Conservation (phyloP, 2,888 invertebrate genomes). For the Morinoia aosen region DNA sequence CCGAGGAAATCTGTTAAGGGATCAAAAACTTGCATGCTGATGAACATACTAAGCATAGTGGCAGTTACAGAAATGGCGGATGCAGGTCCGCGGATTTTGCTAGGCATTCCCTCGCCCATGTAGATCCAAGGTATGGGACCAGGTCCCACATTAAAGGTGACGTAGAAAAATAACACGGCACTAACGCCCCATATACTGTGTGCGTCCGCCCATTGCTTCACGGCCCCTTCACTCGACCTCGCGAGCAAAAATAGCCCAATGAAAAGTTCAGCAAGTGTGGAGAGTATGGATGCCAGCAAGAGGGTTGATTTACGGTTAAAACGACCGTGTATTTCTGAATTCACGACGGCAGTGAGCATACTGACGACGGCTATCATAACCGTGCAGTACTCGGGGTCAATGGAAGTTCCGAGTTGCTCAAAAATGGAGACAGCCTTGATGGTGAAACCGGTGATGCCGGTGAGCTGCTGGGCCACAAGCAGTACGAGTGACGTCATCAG, state of each 20-base stretch:
- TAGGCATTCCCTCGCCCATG: conserved; percentile 63
- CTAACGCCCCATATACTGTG: conserved; percentile 33
- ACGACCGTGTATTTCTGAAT: conserved; percentile 12
- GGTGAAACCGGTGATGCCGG: conserved; percentile 14
- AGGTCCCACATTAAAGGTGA: conserved; percentile 58
- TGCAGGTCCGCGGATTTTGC: conserved; percentile 58
- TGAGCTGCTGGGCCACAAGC: conserved; percentile 38
- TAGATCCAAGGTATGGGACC: conserved; percentile 64
- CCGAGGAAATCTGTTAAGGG: not conserved
- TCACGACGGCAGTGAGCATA: not conserved
- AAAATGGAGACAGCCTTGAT: conserved; percentile 14
- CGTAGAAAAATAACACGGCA: conserved; percentile 60
- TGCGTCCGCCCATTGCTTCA: conserved; percentile 4
- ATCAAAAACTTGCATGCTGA: not conserved
- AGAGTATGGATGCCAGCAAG: not conserved
- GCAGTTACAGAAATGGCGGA: conserved; percentile 55
- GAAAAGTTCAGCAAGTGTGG: not conserved
- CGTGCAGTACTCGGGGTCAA: conserved; percentile 24
- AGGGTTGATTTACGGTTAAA: conserved; percentile 38
- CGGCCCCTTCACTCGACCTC: not conserved
- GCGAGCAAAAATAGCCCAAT: not conserved
- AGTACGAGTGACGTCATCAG: conserved; percentile 20
- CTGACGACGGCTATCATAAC: conserved; percentile 38
- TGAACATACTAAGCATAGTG: conserved; percentile 31
- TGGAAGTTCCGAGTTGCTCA: not conserved